Evolutionary conservation across 2,888 invertebrate genomes (phyloP).

Genomic region (Erebia epiphron): DNA sequence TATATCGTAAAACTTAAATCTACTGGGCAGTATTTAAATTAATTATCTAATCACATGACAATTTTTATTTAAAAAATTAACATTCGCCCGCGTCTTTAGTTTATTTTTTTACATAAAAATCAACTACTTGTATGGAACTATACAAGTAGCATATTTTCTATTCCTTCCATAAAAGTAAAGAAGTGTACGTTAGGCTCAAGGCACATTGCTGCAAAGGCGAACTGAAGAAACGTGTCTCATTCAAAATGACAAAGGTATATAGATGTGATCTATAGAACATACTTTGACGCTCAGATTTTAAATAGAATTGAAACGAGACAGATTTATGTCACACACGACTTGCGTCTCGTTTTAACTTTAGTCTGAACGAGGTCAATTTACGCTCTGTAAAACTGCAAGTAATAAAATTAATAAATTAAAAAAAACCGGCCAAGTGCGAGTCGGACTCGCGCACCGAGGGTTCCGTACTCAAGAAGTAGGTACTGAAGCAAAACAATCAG

Average conservation of each 20-base stretch:
- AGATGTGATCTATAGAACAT: neutral
- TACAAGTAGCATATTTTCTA: neutral
- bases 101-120: neutral
- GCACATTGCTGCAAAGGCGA: neutral
- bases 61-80: slow-evolving; percentile 8
- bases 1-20: slow-evolving; percentile 50
- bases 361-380: too few species aligned
- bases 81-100: slow-evolving; percentile 2
- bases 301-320: too few species aligned
- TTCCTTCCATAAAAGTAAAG: neutral
- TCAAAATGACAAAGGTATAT: neutral
- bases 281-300: too few species aligned
- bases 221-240: neutral
- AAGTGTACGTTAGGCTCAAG: neutral
- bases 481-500: too few species aligned
- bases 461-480: too few species aligned
- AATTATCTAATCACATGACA: slow-evolving; percentile 49
- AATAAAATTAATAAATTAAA: too few species aligned
- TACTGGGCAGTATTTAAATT: slow-evolving; percentile 45
- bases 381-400: too few species aligned
- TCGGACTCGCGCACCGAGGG: too few species aligned
- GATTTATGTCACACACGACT: too few species aligned
- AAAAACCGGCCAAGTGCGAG: too few species aligned
- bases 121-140: neutral
- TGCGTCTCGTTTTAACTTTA: too few species aligned